phyloP scores from a whole-genome alignment of 2,113 vertebrate genomes.

The Cyanoliseus patagonus region DNA sequence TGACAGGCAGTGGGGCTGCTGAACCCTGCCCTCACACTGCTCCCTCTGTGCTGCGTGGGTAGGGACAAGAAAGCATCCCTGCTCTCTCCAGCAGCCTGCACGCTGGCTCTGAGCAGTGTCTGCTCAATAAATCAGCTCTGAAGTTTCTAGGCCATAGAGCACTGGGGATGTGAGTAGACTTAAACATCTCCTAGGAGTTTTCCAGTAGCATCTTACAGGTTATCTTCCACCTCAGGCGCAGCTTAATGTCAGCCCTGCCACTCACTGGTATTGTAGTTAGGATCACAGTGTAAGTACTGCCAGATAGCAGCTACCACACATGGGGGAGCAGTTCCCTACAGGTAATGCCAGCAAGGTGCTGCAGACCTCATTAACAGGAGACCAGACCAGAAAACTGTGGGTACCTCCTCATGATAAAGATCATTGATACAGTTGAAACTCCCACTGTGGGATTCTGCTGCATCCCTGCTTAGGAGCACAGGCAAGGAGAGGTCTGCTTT shows the following conservation, averaged over 20 bases:
- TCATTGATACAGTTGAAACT: neutral
- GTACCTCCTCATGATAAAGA: accelerated
- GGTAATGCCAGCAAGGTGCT: neutral
- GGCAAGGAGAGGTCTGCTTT: neutral
- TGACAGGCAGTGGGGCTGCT: accelerated
- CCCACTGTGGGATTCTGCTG: neutral
- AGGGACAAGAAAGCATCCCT: neutral
- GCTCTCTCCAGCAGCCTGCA: neutral
- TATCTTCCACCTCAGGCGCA: neutral
- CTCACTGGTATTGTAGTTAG: neutral
- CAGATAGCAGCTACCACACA: neutral
- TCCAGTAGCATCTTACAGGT: neutral
- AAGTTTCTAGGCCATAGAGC: neutral
- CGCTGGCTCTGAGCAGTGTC: neutral
- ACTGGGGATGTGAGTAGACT: neutral
- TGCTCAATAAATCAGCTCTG: neutral
- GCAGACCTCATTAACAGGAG: neutral
- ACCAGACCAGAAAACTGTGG: accelerated
- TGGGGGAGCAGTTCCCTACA: neutral
- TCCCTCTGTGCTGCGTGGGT: too few relatives aligned
- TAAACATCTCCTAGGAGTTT: neutral
- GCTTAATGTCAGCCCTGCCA: neutral
- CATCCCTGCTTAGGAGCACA: neutral
- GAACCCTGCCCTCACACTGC: neutral
- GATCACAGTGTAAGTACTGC: accelerated